phyloP scores from a whole-genome alignment of 2,797 vertebrate genomes.

The Syngnathus acus region DNA sequence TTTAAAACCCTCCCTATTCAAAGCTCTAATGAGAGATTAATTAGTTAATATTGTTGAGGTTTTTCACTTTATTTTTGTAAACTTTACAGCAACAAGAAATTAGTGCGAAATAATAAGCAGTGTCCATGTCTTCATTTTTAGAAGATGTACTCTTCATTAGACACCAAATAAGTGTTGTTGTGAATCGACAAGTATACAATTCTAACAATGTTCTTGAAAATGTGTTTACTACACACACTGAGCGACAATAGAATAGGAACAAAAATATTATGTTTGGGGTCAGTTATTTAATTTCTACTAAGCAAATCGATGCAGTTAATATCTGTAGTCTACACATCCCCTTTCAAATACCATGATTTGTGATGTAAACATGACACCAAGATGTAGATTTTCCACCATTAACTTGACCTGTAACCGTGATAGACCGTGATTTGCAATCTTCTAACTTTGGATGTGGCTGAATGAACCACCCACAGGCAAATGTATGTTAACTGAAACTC shows the following conservation, averaged over 20 bases:
- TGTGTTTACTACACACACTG: not conserved
- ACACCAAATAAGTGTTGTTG: not conserved
- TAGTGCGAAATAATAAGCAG: not conserved
- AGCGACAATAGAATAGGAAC: not conserved
- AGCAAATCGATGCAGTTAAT: not conserved
- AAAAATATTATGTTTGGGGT: not conserved
- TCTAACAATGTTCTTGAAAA: not conserved
- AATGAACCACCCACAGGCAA: not conserved
- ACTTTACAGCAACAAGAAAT: not conserved
- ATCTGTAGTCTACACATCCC: not conserved
- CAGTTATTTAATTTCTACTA: not conserved
- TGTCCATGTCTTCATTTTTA: conserved; percentile 2
- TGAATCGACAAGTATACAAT: not conserved
- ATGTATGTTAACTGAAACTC: not conserved
- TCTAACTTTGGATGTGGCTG: not conserved
- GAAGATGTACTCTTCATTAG: conserved; percentile 4
- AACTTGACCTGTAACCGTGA: not conserved
- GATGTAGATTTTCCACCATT: not conserved
- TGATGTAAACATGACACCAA: no score
- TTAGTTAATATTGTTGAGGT: not conserved
- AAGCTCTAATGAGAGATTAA: not conserved
- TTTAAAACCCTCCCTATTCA: not conserved
- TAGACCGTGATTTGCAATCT: not conserved
- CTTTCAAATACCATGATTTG: not conserved
- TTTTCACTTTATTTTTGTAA: not conserved